Evolutionary conservation across 2,888 invertebrate species (phyloP), one percentile per base, ranked within the genome.

Genomic region (Antitype chi): DNA sequence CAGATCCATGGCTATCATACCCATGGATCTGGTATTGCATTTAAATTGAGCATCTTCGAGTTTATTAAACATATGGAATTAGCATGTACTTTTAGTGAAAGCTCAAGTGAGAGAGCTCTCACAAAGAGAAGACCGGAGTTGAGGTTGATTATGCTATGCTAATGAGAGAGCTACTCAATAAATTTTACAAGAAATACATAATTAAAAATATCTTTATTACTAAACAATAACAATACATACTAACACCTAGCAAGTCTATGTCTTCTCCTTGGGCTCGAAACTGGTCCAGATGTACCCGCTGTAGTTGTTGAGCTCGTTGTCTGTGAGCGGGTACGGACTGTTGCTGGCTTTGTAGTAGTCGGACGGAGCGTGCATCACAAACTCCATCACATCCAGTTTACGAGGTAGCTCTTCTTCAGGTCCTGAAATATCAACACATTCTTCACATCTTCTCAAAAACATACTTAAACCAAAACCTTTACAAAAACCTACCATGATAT

Each of bases 341-440:
- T 97, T 98, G 86, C 97, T 97, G 15, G 98, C 97, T 91, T 98
- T 98, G 93, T 98, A 99, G 94, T 99, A 99, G 93, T 99, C 99
- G 0, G 99, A 98, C 0, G 99, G 99, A 0, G 99, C 99, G 90
- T 99, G 99, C 98, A 99, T 99, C 28, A 99, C 98, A 95, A 99
- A 99, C 91, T 99, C 98, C 98, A 99, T 98, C 86, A 97, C 98
- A 52, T 98, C 98, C 72, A 99, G 95, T 92, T 98, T 98, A 11
- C 99, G 97, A 0, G 99, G 98, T 3, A 98, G 95, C 85, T 99
- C 99, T 95, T 99, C 99, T 91, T 99, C 99, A 1, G 99, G 99
- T 5, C 99, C 98, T 98, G 91, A 67, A 80, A 60, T 93, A 91
- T 72, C 53, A 76, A 55, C 38, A 47, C 9, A 59, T 59, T 55